phyloP scores from a whole-genome alignment of 2,113 vertebrate species.

The Chaetorhynchus papuensis region DNA sequence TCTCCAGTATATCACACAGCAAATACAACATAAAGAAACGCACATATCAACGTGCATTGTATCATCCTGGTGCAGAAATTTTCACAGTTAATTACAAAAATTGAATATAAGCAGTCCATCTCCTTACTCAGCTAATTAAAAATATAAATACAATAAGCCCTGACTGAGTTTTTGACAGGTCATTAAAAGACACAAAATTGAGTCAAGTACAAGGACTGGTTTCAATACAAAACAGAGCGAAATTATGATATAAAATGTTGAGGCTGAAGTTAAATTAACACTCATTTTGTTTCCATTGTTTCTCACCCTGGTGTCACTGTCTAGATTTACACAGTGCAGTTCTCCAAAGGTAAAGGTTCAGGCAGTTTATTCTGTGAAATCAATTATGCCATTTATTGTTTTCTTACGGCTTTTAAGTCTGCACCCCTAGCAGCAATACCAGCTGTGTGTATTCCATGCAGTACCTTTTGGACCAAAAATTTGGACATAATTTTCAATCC shows the following conservation, averaged over 20 bases:
- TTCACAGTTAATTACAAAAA: slow-evolving; percentile 67
- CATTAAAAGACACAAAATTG: slow-evolving; percentile 68
- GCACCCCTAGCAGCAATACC: not conserved
- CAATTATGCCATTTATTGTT: slow-evolving; percentile 18
- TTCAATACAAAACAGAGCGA: slow-evolving; percentile 57
- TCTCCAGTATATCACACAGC: not conserved
- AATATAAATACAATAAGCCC: slow-evolving; percentile 74
- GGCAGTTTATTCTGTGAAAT: slow-evolving; percentile 36
- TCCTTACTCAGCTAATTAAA: slow-evolving; percentile 73
- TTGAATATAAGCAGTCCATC: slow-evolving; percentile 59
- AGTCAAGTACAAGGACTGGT: slow-evolving; percentile 61
- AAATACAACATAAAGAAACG: not conserved
- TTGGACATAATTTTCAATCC: not conserved
- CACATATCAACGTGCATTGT: not conserved
- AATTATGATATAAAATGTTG: slow-evolving; percentile 64
- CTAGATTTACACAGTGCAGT: slow-evolving; percentile 31
- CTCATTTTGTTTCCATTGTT: slow-evolving; percentile 27
- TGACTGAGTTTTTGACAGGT: slow-evolving; percentile 72
- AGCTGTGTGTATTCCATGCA: not conserved
- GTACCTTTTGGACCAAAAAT: not conserved
- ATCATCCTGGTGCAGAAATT: slow-evolving; percentile 25
- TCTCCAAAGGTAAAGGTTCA: slow-evolving; percentile 25
- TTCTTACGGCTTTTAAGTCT: not conserved
- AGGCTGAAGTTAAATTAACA: slow-evolving; percentile 65
- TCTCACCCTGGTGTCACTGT: slow-evolving; percentile 32